A percentile compares a stretch with the other conserved stretches of the same genome.
Evolutionary conservation across 2,888 invertebrate genomes (phyloP).

Genomic region (Odontothrips loti): DNA sequence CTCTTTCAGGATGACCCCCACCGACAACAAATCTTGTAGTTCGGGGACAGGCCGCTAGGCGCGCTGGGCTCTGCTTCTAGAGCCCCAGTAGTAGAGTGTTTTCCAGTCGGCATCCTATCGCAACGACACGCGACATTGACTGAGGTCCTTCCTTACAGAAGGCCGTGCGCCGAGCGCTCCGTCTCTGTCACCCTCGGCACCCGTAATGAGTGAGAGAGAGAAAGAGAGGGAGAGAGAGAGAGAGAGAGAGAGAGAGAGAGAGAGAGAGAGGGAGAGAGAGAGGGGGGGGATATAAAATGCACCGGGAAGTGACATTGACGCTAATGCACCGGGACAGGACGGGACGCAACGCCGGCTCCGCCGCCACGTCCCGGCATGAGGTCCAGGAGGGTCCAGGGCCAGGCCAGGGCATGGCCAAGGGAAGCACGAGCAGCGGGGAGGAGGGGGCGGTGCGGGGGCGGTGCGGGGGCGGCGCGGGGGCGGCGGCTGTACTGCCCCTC

Average conservation of each 20-base stretch:
- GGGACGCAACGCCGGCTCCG: neutral
- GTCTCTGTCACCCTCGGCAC: neutral
- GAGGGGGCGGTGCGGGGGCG: too few species aligned
- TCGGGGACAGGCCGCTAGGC: too few species aligned
- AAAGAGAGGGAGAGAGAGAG: neutral
- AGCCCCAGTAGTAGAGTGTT: too few species aligned
- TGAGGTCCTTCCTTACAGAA: neutral
- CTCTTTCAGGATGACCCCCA: too few species aligned
- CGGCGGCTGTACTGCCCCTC: too few species aligned
- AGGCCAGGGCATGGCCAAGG: neutral
- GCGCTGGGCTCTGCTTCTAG: too few species aligned
- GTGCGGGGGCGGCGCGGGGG: too few species aligned
- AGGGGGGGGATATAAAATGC: neutral
- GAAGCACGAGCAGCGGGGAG: too few species aligned
- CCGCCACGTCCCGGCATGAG: neutral
- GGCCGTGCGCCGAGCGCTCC: neutral
- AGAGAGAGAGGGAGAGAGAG: neutral
- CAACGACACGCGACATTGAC: neutral
- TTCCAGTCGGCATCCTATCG: too few species aligned
- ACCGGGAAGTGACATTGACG: constrained; percentile 24
- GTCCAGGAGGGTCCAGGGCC: neutral
- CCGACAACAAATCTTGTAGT: too few species aligned
- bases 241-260: neutral
- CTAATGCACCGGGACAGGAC: constrained; percentile 1
- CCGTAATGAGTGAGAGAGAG: neutral